Conservation (phyloP, 2,888 invertebrate species). For the Anaspis maculata region DNA sequence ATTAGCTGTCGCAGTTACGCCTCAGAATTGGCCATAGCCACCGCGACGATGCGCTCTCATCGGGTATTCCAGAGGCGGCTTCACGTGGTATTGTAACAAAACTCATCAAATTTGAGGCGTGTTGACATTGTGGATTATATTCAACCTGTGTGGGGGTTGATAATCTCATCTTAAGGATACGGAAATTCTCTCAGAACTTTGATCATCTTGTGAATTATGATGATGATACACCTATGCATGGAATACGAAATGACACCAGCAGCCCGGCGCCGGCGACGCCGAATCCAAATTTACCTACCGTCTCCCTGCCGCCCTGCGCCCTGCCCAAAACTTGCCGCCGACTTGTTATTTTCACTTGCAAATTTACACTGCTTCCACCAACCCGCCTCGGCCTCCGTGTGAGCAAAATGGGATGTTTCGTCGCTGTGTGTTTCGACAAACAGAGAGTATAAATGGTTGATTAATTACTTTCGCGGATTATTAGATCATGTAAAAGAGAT, state of each 20-base stretch:
- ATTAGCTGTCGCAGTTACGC: conserved; percentile 17
- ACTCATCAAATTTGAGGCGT: conserved; percentile 44
- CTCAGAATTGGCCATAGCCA: conserved; percentile 10
- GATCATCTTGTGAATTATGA: conserved; percentile 43
- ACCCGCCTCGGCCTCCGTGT: no score
- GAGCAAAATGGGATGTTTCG: no score
- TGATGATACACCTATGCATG: conserved; percentile 31
- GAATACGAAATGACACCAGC: conserved; percentile 34
- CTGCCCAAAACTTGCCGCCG: no score
- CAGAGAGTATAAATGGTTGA: no score
- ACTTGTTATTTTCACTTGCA: no score
- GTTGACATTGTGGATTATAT: conserved; percentile 43
- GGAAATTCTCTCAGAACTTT: conserved; percentile 40
- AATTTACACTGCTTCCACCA: no score
- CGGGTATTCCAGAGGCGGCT: conserved; percentile 33
- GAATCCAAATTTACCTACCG: no score
- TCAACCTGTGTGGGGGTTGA: conserved; percentile 37
- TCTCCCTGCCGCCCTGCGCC: no score
- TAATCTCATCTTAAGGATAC: conserved; percentile 43
- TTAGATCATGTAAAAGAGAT: no score
- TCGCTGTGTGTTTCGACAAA: no score
- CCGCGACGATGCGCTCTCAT: conserved; percentile 30
- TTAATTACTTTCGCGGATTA: no score
- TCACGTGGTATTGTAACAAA: conserved; percentile 39
- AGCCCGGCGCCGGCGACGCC: no score